A percentile compares a stretch with the other conserved stretches of the same genome.
phyloP scores from a whole-genome alignment of 2,797 vertebrate genomes.

The Macroramphosus scolopax region DNA sequence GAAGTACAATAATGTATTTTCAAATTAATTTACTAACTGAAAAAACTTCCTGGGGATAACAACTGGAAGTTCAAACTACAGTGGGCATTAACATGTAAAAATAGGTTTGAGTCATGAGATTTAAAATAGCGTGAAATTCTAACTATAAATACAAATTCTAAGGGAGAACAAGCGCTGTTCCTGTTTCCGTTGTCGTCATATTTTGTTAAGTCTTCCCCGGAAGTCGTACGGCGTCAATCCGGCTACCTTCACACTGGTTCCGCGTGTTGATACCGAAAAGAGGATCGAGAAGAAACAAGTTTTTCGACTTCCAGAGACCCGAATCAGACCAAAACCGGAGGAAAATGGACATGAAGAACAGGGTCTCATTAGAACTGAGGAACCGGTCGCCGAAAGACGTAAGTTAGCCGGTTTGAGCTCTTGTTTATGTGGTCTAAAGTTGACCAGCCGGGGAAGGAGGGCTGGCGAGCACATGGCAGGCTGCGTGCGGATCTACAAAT shows the following conservation, averaged over 20 bases:
- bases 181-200: neutral
- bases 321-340: slow-evolving; percentile 19
- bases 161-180: neutral
- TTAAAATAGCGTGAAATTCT: too few relatives aligned
- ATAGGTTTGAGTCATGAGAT: too few relatives aligned
- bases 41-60: too few relatives aligned
- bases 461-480: slow-evolving; percentile 64
- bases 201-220: slow-evolving; percentile 14
- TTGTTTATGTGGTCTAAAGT: slow-evolving; percentile 28
- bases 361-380: slow-evolving; percentile 86
- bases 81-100: too few relatives aligned
- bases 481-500: slow-evolving; percentile 4
- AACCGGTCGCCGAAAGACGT: slow-evolving; percentile 88
- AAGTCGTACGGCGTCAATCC: neutral
- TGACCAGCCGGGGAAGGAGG: slow-evolving; percentile 33
- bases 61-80: too few relatives aligned
- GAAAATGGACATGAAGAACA: slow-evolving; percentile 89
- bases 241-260: slow-evolving; percentile 34
- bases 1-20: too few relatives aligned
- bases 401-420: slow-evolving; percentile 49
- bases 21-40: too few relatives aligned
- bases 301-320: slow-evolving; percentile 14
- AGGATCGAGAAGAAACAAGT: slow-evolving; percentile 37
- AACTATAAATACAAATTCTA: too few relatives aligned
- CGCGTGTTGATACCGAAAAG: slow-evolving; percentile 65